Base-by-base conservation (phyloP, 2,113 vertebrate genomes). In the Cyprinus carpio region DNA sequence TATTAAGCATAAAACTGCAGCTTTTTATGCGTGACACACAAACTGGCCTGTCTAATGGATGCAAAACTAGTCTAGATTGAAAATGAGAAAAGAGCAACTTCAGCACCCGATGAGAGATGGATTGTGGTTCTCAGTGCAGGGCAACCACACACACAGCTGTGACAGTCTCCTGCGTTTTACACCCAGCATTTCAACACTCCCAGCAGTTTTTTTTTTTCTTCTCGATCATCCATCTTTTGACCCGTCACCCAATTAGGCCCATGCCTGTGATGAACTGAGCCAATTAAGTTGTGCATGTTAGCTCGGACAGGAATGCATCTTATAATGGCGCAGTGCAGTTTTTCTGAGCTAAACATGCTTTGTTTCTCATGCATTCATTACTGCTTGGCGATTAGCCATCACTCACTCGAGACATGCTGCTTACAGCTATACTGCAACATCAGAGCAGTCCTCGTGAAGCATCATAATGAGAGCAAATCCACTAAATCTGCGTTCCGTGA, bases 161-260 rank as follows among this genome's bases (percentile, higher is more conserved):
- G 49, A 76, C 75, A 27, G 27, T 76, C 43, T 62, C 75, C 16
- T 40, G 69, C 2, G 34, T 54, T 54, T 58, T 83, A 72, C 67
- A 67, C 72, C 37, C 60, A 82, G 49, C 77, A 72, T 6, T 56
- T 16, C 83, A 43, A 27, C 37, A 62, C 46, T 87, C 83, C 49
- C 75, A 76, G 67, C 64, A 40, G 82, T 81, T 75, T 84, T 79
- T 60, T 72, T 75, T 81, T 84, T 62, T 43, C 34, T 64, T 69
- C 84, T 72, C 9, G 56, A 84, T 49, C 81, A 88, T 91, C 90
- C 74, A 82, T 93, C 90, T 90, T 89, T 83, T 75, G 75, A 49
- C 75, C 82, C 81, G 87, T 92, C 91, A 88, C 75, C 90, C 90
- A 93, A 92, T 93, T 93, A 93, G 88, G 84, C 84, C 83, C 84